Evolutionary conservation across 2,113 vertebrate species (phyloP).

Genomic region (Rhizomys pruinosus): DNA sequence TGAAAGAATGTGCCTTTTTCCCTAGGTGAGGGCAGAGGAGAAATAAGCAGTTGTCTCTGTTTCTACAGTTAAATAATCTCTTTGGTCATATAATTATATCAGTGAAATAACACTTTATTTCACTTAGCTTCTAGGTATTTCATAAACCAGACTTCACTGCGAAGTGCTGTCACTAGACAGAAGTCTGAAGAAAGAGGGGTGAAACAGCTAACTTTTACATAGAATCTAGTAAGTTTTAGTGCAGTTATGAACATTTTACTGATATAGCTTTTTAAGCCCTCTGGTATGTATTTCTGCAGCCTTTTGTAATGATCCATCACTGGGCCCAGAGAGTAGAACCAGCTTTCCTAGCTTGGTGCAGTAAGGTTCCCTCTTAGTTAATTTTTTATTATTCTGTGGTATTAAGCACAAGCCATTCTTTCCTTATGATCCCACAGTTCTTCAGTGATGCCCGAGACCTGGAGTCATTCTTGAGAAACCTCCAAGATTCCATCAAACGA

Average conservation of each 20-base stretch:
- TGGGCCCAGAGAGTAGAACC: neutral
- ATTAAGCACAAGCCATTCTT: neutral
- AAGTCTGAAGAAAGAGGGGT: neutral
- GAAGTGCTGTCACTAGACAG: neutral
- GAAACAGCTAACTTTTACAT: neutral
- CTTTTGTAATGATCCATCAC: neutral
- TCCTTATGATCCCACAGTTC: conserved; percentile 87
- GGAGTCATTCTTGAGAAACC: conserved; percentile 93
- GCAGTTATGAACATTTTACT: neutral
- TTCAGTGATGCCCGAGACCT: conserved; percentile 94
- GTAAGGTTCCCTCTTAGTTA: conserved; percentile 5
- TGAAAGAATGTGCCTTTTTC: conserved; percentile 24
- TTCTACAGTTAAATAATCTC: conserved; percentile 40
- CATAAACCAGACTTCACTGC: neutral
- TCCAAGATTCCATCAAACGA: conserved; percentile 96
- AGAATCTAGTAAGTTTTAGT: neutral
- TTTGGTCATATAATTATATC: neutral
- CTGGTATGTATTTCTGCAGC: neutral
- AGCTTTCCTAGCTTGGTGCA: neutral
- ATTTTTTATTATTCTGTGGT: neutral
- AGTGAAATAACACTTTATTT: neutral
- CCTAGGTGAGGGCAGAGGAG: conserved; percentile 9
- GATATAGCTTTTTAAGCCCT: neutral
- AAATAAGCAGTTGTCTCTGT: conserved; percentile 23
- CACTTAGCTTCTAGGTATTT: neutral